phyloP scores from a whole-genome alignment of 1,140 invertebrate species.

The Samia ricini region DNA sequence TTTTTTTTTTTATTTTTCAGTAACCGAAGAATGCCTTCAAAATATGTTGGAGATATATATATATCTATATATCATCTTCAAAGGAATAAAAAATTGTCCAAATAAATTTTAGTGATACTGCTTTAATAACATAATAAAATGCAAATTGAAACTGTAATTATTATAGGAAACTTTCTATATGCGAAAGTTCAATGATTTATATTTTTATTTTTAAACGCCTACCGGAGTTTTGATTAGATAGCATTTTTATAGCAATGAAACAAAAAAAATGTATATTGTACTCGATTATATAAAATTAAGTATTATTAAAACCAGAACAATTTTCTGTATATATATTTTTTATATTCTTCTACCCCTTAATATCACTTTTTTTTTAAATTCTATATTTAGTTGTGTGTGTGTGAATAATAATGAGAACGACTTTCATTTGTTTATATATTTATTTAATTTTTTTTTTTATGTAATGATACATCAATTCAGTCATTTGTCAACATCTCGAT shows the following conservation, averaged over 20 bases:
- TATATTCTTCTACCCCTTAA: not conserved
- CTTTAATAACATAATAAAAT: constrained; percentile 76
- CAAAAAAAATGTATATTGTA: constrained; percentile 75
- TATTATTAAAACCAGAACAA: constrained; percentile 63
- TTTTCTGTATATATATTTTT: not conserved
- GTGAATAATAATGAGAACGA: not conserved
- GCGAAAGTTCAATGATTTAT: constrained; percentile 69
- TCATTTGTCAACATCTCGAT: constrained; percentile 38
- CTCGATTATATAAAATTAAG: constrained; percentile 75
- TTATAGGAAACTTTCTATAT: constrained; percentile 76
- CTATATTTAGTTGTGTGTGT: not conserved
- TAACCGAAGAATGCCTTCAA: constrained; percentile 37
- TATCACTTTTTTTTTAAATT: not conserved
- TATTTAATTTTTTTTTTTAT: constrained; percentile 41
- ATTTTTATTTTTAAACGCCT: constrained; percentile 71
- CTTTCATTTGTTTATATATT: constrained; percentile 27
- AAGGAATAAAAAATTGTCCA: constrained; percentile 62
- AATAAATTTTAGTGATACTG: constrained; percentile 75
- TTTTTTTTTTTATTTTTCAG: constrained; percentile 41
- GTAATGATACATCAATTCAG: constrained; percentile 33
- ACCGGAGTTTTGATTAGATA: constrained; percentile 74
- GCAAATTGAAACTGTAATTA: constrained; percentile 64
- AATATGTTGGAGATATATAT: constrained; percentile 9
- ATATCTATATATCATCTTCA: constrained; percentile 32
- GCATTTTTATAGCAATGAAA: constrained; percentile 76